Conservation (phyloP, 1,140 invertebrate genomes). For the Odontomachus brunneus region DNA sequence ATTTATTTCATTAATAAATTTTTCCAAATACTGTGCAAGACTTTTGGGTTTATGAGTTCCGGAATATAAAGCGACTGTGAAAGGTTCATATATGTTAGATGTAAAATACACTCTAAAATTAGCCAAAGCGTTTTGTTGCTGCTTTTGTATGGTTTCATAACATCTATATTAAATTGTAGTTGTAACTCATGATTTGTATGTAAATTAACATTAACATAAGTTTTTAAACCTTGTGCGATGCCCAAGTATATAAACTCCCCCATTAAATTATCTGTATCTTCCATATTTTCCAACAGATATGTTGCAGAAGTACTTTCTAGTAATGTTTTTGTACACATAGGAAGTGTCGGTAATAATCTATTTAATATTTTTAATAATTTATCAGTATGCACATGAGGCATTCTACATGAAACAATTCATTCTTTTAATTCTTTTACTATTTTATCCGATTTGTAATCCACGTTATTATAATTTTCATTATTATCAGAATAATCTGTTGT, state of each 20-base stretch:
- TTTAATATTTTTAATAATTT: too few species aligned
- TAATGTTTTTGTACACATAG: too few species aligned
- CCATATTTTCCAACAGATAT: too few species aligned
- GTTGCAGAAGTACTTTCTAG: too few species aligned
- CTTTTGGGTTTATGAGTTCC: constrained; percentile 22
- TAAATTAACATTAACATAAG: constrained; percentile 14
- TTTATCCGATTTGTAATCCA: too few species aligned
- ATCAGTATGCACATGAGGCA: too few species aligned
- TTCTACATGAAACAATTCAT: too few species aligned
- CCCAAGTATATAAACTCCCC: constrained; percentile 10
- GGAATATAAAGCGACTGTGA: constrained; percentile 18
- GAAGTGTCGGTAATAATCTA: too few species aligned
- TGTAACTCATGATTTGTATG: constrained; percentile 1
- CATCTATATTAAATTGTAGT: constrained; percentile 12
- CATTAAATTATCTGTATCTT: constrained; percentile 10
- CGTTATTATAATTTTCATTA: too few species aligned
- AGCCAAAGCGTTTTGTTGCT: constrained; percentile 9
- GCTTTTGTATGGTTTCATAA: constrained; percentile 5
- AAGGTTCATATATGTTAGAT: constrained; percentile 2
- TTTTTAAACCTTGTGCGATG: background rate
- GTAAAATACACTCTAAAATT: constrained; percentile 19
- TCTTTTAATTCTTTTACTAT: too few species aligned
- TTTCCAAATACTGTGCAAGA: background rate
- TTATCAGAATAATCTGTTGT: too few species aligned
- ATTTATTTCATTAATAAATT: constrained; percentile 19